phyloP scores from a whole-genome alignment of 2,888 invertebrate genomes.

The Lamproptera curius region DNA sequence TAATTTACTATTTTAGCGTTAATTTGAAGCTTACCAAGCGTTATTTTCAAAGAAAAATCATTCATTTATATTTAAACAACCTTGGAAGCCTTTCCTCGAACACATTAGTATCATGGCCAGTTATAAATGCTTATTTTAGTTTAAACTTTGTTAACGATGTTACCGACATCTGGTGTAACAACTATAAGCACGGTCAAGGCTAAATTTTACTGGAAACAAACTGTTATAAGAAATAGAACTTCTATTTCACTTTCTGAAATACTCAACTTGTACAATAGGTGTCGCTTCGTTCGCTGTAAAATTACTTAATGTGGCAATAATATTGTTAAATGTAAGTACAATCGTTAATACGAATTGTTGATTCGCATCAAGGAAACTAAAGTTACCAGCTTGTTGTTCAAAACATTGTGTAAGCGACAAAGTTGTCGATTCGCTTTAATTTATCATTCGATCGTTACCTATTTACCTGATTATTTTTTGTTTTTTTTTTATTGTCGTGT shows the following conservation, averaged over 20 bases:
- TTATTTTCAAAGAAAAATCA: conserved; percentile 37
- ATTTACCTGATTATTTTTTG: conserved; percentile 68
- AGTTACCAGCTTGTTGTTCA: conserved; percentile 75
- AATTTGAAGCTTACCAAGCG: conserved; percentile 52
- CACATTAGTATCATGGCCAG: conserved; percentile 71
- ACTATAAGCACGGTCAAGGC: conserved; percentile 17
- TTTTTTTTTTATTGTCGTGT: conserved; percentile 42
- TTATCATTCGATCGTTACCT: conserved; percentile 70
- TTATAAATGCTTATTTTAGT: conserved; percentile 65
- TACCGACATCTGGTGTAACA: conserved; percentile 41
- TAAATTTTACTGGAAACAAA: conserved; percentile 12
- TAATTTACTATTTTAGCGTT: conserved; percentile 60
- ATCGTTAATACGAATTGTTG: conserved; percentile 21
- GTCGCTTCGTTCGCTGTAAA: conserved; percentile 16
- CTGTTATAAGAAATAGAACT: not conserved
- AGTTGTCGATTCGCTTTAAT: conserved; percentile 66
- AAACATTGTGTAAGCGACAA: conserved; percentile 58
- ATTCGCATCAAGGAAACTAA: conserved; percentile 55
- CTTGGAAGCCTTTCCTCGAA: conserved; percentile 52
- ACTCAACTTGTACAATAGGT: conserved; percentile 47
- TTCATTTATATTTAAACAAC: conserved; percentile 36
- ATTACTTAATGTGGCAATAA: conserved; percentile 21
- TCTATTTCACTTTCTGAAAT: conserved; percentile 36
- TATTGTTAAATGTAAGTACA: conserved; percentile 26
- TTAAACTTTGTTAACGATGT: conserved; percentile 48